These are phyloP conservation scores for Anabacerthia variegaticeps DNA, from an alignment of 2,797 vertebrate genomes.

Conservation along the genomic window DNA sequence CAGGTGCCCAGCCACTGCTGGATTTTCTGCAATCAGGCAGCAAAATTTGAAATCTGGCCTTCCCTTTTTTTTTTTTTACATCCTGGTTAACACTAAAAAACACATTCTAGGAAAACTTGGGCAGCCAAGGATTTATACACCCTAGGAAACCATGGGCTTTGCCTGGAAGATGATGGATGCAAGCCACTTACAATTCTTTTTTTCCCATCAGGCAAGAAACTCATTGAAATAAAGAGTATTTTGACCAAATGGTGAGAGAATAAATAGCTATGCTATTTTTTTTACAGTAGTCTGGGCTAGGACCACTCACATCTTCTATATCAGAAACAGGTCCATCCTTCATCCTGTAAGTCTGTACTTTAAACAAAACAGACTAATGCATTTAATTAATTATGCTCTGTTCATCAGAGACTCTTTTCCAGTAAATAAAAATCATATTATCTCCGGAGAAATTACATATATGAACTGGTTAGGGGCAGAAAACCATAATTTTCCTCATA, in stretches of 20 bases:
- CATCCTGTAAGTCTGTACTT: background rate
- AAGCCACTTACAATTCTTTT: background rate
- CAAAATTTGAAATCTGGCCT: background rate
- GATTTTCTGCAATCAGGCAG: background rate
- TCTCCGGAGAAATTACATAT: background rate
- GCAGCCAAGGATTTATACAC: background rate
- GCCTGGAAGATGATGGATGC: background rate
- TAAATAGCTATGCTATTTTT: background rate
- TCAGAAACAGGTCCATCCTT: background rate
- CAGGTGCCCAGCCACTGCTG: background rate
- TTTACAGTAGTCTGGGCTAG: background rate
- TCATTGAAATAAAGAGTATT: background rate
- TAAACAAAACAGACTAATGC: background rate
- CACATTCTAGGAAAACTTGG: background rate
- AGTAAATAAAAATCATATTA: conserved; percentile 1
- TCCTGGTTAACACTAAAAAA: background rate
- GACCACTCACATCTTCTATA: background rate
- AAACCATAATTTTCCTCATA: background rate
- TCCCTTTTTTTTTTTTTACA: background rate
- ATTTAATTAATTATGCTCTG: conserved; percentile 12
- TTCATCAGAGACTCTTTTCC: background rate
- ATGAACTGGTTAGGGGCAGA: background rate
- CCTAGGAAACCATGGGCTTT: background rate
- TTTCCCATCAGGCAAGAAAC: background rate
- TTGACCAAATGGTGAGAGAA: background rate